Percentiles rank a stretch among this genome's conserved stretches.
Conservation (phyloP, 2,797 vertebrate species). For the Tamandua tetradactyla region DNA sequence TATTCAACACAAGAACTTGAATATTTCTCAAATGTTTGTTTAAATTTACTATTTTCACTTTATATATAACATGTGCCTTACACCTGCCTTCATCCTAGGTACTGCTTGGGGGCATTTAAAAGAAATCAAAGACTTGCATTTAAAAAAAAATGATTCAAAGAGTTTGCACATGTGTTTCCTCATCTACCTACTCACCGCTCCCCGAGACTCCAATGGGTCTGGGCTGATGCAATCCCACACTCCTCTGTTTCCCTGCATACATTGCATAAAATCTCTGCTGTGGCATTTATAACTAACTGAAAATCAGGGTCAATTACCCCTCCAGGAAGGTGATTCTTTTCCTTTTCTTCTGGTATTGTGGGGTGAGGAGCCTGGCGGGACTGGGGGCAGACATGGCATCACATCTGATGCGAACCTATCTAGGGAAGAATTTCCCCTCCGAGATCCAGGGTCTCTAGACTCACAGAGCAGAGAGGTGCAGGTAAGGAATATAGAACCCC, state of each 20-base stretch:
- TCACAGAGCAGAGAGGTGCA: not conserved
- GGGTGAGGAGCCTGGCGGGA: not conserved
- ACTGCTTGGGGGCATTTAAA: not conserved
- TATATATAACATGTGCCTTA: no score
- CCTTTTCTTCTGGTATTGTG: not conserved
- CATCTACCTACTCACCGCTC: not conserved
- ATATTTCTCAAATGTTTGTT: not conserved
- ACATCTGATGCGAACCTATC: not conserved
- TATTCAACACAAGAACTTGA: not conserved
- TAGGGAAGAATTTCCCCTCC: not conserved
- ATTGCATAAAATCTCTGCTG: not conserved
- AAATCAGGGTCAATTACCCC: no score
- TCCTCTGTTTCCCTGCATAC: no score
- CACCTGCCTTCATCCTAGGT: not conserved
- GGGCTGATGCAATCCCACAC: rapidly evolving
- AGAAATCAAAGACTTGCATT: not conserved
- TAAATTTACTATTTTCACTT: not conserved
- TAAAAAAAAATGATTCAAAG: not conserved
- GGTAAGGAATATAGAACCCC: not conserved
- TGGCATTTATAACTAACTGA: no score
- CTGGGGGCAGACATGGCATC: not conserved
- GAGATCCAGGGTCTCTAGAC: not conserved
- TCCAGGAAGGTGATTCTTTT: rapidly evolving
- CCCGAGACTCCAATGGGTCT: rapidly evolving
- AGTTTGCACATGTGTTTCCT: not conserved